phyloP scores from a whole-genome alignment of 37 sponge, comb jelly and placozoan species.

The Ianthella basta region DNA sequence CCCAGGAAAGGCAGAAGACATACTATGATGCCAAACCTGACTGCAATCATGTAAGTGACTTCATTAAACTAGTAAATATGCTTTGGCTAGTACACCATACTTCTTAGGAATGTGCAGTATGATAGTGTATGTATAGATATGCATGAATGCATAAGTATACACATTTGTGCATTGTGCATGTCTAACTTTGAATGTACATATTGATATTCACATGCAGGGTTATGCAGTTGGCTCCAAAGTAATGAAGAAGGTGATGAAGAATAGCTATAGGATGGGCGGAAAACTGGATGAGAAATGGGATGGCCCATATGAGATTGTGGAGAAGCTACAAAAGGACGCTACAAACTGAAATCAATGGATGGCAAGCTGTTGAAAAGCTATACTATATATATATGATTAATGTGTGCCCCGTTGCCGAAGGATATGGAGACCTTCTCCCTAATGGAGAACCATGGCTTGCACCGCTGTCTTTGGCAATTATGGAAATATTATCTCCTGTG shows the following conservation, averaged over 20 bases:
- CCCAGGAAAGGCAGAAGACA: conserved; percentile 34
- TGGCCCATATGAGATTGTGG: not conserved
- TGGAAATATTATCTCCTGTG: too few species aligned
- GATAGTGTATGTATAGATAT: not conserved
- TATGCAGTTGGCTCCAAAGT: not conserved
- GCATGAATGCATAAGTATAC: not conserved
- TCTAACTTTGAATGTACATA: not conserved
- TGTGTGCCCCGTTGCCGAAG: too few species aligned
- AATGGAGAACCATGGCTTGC: too few species aligned
- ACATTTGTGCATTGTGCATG: not conserved
- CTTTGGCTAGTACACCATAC: not conserved
- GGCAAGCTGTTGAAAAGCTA: too few species aligned
- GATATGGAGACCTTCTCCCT: too few species aligned
- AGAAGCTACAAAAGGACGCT: not conserved
- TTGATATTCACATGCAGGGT: not conserved
- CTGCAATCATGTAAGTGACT: not conserved
- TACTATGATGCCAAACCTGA: conserved; percentile 32
- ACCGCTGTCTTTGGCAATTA: too few species aligned
- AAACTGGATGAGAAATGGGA: too few species aligned
- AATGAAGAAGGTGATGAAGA: not conserved
- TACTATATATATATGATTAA: too few species aligned
- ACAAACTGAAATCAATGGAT: not conserved
- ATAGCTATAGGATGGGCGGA: not conserved
- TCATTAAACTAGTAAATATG: not conserved
- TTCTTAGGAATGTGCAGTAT: not conserved